Conservation (phyloP, 2,797 vertebrate species). For the Takifugu rubripes region DNA sequence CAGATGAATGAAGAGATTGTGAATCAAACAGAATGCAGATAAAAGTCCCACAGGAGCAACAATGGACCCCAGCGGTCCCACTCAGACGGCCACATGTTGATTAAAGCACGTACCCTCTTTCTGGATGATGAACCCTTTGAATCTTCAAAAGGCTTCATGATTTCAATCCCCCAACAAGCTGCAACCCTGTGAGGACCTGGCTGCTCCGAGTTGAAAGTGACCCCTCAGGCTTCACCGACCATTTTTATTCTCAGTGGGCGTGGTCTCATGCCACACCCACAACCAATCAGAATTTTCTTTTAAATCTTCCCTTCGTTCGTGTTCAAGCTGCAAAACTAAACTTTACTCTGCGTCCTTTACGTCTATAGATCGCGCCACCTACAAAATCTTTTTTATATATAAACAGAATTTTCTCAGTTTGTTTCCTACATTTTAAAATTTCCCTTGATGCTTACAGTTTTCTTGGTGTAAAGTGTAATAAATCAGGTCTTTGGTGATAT, state of each 20-base stretch:
- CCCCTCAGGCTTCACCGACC: rapidly evolving
- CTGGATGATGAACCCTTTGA: constrained; percentile 21
- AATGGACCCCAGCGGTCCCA: not conserved
- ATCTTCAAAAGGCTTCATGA: constrained; percentile 38
- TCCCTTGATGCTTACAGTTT: no score
- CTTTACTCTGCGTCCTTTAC: not conserved
- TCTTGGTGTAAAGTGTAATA: no score
- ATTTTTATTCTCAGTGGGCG: constrained; percentile 24
- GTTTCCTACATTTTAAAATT: no score
- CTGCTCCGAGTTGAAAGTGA: constrained; percentile 5
- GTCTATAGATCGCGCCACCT: not conserved
- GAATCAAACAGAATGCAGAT: rapidly evolving
- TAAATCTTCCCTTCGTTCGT: no score
- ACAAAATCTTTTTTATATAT: no score
- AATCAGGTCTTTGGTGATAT: not conserved
- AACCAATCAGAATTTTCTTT: not conserved
- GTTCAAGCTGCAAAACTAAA: not conserved
- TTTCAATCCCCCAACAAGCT: not conserved
- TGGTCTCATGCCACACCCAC: constrained; percentile 29
- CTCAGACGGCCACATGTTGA: not conserved
- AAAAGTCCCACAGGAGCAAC: not conserved
- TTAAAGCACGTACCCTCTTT: constrained; percentile 26
- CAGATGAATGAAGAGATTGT: not conserved
- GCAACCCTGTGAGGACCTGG: not conserved
- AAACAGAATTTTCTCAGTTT: no score